phyloP scores from a whole-genome alignment of 2,113 vertebrate species.

The Periophthalmus modestus region DNA sequence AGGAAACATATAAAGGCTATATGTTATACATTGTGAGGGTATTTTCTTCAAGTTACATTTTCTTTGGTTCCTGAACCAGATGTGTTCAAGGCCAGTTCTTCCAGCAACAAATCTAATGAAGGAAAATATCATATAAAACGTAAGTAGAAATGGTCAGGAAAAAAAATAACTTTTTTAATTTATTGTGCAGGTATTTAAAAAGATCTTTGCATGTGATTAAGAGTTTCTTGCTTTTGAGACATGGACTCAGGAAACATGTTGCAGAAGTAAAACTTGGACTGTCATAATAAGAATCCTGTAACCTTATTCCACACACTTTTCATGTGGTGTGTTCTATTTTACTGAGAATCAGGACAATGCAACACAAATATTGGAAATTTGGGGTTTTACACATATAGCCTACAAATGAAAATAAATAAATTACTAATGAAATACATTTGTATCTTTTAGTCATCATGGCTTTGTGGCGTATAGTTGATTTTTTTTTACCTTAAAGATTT shows the following conservation, averaged over 20 bases:
- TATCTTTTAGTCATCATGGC: neutral
- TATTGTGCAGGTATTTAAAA: neutral
- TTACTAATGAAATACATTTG: neutral
- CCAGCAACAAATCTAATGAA: constrained; percentile 70
- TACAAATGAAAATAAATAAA: neutral
- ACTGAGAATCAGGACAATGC: neutral
- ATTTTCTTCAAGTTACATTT: neutral
- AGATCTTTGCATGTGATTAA: neutral
- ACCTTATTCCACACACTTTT: neutral
- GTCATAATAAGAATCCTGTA: constrained; percentile 16
- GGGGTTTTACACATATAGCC: neutral
- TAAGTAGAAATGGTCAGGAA: neutral
- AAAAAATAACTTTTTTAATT: neutral
- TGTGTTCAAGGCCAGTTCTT: constrained; percentile 64
- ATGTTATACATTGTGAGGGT: neutral
- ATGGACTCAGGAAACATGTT: constrained; percentile 59
- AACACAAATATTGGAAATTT: neutral
- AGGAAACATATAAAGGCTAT: neutral
- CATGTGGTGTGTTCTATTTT: neutral
- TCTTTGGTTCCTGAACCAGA: constrained; percentile 1
- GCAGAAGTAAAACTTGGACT: constrained; percentile 57
- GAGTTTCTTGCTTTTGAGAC: constrained; percentile 18
- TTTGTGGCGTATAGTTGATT: no score
- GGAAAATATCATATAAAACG: neutral
- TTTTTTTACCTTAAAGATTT: no score